Percentiles rank a stretch among this genome's conserved stretches.
phyloP scores from a whole-genome alignment of 2,113 vertebrate species.

The Calonectris borealis region DNA sequence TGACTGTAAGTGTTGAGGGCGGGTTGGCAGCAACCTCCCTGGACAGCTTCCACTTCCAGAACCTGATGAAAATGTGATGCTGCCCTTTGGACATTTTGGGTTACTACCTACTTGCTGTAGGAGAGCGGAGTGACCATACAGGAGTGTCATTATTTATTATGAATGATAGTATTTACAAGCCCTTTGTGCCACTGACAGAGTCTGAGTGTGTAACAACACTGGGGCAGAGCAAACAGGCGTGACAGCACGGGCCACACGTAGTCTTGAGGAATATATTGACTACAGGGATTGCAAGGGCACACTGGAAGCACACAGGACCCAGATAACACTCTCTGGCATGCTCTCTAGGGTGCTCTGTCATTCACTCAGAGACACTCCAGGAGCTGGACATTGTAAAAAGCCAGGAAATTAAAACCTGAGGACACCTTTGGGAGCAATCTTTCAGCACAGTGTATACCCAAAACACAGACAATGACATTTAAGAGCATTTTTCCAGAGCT shows the following conservation, averaged over 20 bases:
- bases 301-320: background rate
- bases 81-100: background rate
- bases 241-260: background rate
- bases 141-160: background rate
- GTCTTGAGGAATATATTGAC: background rate
- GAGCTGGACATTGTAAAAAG: background rate
- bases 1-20: background rate
- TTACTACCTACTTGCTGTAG: background rate
- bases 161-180: background rate
- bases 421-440: background rate
- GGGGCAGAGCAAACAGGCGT: background rate
- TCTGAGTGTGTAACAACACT: fast-evolving
- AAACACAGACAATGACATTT: background rate
- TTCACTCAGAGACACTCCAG: background rate
- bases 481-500: background rate
- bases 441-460: background rate
- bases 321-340: fast-evolving
- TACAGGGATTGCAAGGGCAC: background rate
- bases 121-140: background rate
- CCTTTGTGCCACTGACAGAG: background rate
- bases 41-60: background rate
- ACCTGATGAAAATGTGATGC: background rate
- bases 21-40: background rate
- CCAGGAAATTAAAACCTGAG: background rate
- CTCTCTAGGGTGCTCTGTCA: background rate